Conservation (phyloP, 2,113 vertebrate species). For the Centropus bengalensis region DNA sequence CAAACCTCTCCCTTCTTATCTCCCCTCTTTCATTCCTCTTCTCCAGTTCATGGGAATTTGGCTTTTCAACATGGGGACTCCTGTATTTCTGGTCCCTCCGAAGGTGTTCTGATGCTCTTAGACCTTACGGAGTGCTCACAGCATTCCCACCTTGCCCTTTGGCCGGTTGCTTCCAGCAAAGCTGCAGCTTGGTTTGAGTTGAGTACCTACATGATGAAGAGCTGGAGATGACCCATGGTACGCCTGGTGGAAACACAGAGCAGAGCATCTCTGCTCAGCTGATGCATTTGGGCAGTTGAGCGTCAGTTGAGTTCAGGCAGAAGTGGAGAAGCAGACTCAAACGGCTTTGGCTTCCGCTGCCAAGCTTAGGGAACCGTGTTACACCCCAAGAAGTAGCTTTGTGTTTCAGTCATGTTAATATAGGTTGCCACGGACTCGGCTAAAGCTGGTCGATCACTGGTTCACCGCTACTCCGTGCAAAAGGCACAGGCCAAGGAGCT, state of each 20-base stretch:
- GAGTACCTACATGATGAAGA: neutral
- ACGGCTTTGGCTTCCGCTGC: neutral
- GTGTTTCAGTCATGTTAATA: neutral
- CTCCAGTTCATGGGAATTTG: neutral
- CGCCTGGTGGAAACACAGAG: rapidly evolving
- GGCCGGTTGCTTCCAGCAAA: neutral
- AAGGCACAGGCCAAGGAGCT: neutral
- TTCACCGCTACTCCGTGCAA: rapidly evolving
- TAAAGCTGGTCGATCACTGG: neutral
- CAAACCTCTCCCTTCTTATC: neutral
- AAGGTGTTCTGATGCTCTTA: neutral
- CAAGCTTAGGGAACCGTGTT: neutral
- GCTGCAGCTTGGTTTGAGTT: neutral
- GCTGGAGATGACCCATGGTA: rapidly evolving
- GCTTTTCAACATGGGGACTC: rapidly evolving
- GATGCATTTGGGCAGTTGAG: neutral
- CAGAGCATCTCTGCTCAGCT: neutral
- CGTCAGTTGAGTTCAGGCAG: neutral
- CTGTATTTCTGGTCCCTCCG: neutral
- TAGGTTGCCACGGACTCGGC: neutral
- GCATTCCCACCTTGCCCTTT: rapidly evolving
- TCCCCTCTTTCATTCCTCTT: neutral
- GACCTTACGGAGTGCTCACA: neutral
- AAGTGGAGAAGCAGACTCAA: neutral
- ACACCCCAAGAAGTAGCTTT: neutral